Base-by-base conservation (phyloP, 35 echinoderm and acorn worm species). In the Hemicentrotus pulcherrimus region DNA sequence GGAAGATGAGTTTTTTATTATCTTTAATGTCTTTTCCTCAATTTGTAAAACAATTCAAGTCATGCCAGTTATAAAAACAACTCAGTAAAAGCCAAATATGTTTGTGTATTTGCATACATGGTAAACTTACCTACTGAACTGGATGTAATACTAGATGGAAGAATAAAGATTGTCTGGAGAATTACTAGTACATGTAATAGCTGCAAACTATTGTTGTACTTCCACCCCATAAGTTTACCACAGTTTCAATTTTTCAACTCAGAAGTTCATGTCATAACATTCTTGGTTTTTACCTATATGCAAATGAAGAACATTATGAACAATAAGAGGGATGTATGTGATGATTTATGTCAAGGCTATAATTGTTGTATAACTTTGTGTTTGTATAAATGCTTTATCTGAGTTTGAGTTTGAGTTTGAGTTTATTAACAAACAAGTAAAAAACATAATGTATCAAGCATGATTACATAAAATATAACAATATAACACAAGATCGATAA, bases 351-450 rank as follows among this genome's bases (percentile, higher is more conserved):
- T 55, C 50, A 55, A 55, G 15, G 12, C 50, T 55, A 55, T 10
- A 14, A 78, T 78, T 78, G n/a, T 47, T 90, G 88, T 90, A 1
- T 35, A 45, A 14, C 6, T 41, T 33, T 47, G 19, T 90, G 19
- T 90, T 30, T 90, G 88, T 90, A 90, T 15, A 90, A 90, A 90
- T 32, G 88, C 88, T 90, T 7, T 90, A 90, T 45, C n/a, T n/a
- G n/a, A n/a, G n/a, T n/a, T n/a, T n/a, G n/a, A n/a, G n/a, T n/a
- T n/a, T n/a, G n/a, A n/a, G n/a, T n/a, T n/a, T n/a, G n/a, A n/a
- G n/a, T n/a, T n/a, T n/a, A n/a, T n/a, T n/a, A n/a, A n/a, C n/a
- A n/a, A n/a, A n/a, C n/a, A n/a, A n/a, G n/a, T n/a, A n/a, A n/a
- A n/a, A n/a, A n/a, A n/a, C n/a, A n/a, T n/a, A n/a, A n/a, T n/a